Evolutionary conservation across 2,113 vertebrate species (phyloP), one percentile per base, ranked within the genome.

Genomic region (Neopipo cinnamomea): DNA sequence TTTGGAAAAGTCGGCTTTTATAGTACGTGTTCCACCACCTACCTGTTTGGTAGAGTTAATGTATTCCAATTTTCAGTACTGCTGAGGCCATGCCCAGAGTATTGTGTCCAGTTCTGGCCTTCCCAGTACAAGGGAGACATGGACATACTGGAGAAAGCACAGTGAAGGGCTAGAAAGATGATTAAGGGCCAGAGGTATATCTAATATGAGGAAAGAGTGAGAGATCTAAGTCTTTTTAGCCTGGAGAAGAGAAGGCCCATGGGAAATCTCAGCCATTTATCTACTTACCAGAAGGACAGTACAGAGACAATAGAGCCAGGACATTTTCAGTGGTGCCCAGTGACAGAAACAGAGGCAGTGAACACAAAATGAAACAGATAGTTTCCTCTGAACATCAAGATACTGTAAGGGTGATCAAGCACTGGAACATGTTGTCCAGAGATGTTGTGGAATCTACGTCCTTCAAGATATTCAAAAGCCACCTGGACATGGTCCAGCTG

Each of bases 351-450:
- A 72, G 39, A 53, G 37, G 28, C 70, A 72, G 24, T 16, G 31
- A 37, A 53, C 20, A 39, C 37, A 72, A 53, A 72, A 25, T 41
- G 15, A 71, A 70, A 52, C 27, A 22, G 14, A 35, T 11, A 18
- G 8, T 46, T 77, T 37, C 27, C 39, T 61, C 39, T 0, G 0
- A 47, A 47, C 5, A 71, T 14, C 15, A 53, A n/a, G 14, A 15
- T 39, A 39, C 14, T 8, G 6, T 37, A 16, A 39, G 23, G 9
- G 19, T 46, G 39, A 55, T 4, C 5, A 55, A 46, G 65, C 6
- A 28, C 15, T 62, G 41, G 20, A 41, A 63, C 20, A 39, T 2
- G 4, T 17, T 88, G 14, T 11, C 17, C 28, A 50, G 46, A n/a
- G 21, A 28, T 9, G 4, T 15, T 53, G 39, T 41, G 39, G 39